Percentiles rank a stretch among this genome's conserved stretches.
Conservation (phyloP, 2,113 vertebrate genomes). For the Eubucco bourcierii region DNA sequence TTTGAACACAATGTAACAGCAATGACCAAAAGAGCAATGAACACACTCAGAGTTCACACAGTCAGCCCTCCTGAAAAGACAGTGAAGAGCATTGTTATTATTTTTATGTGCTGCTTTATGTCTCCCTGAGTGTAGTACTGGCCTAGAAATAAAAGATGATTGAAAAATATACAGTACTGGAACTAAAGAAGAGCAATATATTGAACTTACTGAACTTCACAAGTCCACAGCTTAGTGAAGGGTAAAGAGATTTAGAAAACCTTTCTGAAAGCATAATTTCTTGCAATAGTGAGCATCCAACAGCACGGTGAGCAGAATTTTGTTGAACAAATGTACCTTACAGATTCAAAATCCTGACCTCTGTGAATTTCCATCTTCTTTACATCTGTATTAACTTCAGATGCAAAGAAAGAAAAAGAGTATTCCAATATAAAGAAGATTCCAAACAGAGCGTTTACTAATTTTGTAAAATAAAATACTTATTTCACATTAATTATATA, state of each 20-base stretch:
- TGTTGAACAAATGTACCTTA: background rate
- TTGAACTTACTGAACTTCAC: background rate
- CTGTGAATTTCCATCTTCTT: background rate
- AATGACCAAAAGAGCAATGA: background rate
- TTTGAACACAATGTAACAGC: conserved; percentile 15
- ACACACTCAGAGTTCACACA: background rate
- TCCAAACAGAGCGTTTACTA: background rate
- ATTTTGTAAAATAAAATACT: background rate
- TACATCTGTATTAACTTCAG: background rate
- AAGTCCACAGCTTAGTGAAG: background rate
- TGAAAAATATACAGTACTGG: background rate
- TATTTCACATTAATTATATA: background rate
- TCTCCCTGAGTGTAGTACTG: background rate
- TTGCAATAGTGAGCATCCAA: background rate
- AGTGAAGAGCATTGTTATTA: background rate
- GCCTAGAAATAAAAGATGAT: background rate
- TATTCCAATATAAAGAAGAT: background rate
- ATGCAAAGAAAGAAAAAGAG: background rate
- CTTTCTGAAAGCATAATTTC: background rate
- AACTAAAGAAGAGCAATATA: background rate
- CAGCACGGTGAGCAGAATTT: background rate
- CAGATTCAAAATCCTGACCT: background rate
- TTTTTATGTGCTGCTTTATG: background rate
- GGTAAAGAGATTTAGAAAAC: background rate
- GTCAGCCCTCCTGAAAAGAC: background rate